A percentile compares a stretch with the other conserved stretches of the same genome.
Conservation (phyloP, 2,888 invertebrate genomes). For the Acronicta leporina region DNA sequence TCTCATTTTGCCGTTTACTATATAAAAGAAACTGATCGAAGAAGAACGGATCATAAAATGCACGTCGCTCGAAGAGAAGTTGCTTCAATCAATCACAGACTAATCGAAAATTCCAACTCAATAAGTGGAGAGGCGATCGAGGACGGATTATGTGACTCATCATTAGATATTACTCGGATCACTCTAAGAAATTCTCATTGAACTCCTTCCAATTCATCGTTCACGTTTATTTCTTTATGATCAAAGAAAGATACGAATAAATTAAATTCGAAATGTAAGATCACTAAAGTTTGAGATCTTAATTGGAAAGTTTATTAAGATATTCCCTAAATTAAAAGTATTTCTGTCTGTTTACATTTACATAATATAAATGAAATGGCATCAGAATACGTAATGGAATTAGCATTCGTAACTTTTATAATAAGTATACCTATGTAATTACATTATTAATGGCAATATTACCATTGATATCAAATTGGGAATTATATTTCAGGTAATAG, state of each 20-base stretch:
- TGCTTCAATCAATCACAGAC: conserved; percentile 86
- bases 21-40: conserved; percentile 67
- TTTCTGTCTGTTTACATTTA: conserved; percentile 53
- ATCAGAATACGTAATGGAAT: conserved; percentile 41
- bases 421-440: conserved; percentile 2
- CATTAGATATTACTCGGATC: conserved; percentile 82
- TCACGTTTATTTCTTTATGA: conserved; percentile 72
- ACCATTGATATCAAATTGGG: no score
- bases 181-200: conserved; percentile 64
- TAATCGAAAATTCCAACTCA: conserved; percentile 88
- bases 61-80: conserved; percentile 80
- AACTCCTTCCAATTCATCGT: conserved; percentile 68
- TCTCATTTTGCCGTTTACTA: conserved; percentile 68
- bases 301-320: conserved; percentile 69
- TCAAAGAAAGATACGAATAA: conserved; percentile 67
- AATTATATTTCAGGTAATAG: no score
- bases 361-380: conserved; percentile 50
- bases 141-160: conserved; percentile 83
- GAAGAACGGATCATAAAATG: conserved; percentile 86
- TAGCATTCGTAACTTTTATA: conserved; percentile 42
- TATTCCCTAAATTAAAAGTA: conserved; percentile 44
- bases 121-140: conserved; percentile 80
- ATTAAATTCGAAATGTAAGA: conserved; percentile 70
- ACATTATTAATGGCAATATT: no score
- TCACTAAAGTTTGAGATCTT: conserved; percentile 67